phyloP scores from a whole-genome alignment of 64 coral and sea anemone species.

The Pocillopora damicornis region DNA sequence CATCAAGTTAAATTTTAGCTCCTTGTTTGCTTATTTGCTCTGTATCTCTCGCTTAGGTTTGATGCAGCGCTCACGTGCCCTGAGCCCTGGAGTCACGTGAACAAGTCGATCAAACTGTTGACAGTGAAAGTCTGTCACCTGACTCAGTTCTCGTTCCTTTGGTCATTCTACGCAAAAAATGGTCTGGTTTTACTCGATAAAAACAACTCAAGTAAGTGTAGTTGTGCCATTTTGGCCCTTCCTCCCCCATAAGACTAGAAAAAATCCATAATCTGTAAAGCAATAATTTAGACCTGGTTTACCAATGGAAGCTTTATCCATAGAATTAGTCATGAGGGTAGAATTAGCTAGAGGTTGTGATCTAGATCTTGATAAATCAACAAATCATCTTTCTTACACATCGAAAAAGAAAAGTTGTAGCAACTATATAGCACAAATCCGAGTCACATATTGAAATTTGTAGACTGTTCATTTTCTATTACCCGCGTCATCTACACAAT shows the following conservation, averaged over 20 bases:
- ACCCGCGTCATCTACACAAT: no score
- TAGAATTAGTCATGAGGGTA: neutral
- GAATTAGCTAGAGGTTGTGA: neutral
- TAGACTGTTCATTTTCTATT: no score
- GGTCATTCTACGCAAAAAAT: constrained; percentile 70
- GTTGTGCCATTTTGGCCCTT: neutral
- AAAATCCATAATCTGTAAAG: neutral
- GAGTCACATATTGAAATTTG: no score
- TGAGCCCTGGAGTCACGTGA: constrained; percentile 84
- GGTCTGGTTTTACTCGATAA: constrained; percentile 42
- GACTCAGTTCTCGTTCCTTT: constrained; percentile 70
- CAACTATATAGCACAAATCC: no score
- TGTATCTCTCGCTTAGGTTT: constrained; percentile 34
- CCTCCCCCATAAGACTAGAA: neutral
- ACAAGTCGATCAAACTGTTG: constrained; percentile 70
- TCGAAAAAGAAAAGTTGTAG: no score
- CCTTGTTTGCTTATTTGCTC: neutral
- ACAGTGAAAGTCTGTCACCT: constrained; percentile 81
- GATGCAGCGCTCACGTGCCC: constrained; percentile 84
- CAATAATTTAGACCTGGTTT: no score
- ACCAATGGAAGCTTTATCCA: no score
- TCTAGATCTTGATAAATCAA: no score
- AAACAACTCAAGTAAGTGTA: constrained; percentile 43
- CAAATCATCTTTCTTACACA: no score
- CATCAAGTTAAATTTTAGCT: neutral